Evolutionary conservation across 2,797 vertebrate species (phyloP).

Genomic region (Pampus argenteus): DNA sequence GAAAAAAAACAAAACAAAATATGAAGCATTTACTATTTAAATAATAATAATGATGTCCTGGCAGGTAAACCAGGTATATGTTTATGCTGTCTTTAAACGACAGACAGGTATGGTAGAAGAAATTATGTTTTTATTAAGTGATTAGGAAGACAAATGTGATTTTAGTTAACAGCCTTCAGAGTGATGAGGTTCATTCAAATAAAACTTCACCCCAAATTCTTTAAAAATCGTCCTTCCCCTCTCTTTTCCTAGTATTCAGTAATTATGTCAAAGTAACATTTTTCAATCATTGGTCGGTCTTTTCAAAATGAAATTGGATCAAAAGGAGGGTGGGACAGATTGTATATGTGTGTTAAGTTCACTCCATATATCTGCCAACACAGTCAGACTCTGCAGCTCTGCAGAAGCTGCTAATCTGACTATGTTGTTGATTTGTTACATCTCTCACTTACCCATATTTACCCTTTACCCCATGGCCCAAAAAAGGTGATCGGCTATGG

Average conservation of each 20-base stretch:
- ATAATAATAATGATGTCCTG: not conserved
- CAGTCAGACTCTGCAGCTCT: constrained; percentile 32
- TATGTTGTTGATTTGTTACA: constrained; percentile 20
- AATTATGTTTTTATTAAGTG: not conserved
- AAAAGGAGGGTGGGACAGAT: constrained; percentile 13
- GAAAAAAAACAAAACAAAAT: not conserved
- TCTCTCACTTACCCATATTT: constrained; percentile 20
- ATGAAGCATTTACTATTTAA: not conserved
- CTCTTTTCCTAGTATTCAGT: not conserved
- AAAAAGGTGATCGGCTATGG: constrained; percentile 22
- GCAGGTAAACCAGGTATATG: constrained; percentile 1
- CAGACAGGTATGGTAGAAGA: not conserved
- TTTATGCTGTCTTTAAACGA: not conserved
- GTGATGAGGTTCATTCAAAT: constrained; percentile 60
- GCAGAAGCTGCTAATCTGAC: constrained; percentile 39
- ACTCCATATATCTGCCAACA: constrained; percentile 11
- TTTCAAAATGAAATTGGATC: constrained; percentile 10
- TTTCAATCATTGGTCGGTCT: not conserved
- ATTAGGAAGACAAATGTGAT: not conserved
- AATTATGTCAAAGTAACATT: not conserved
- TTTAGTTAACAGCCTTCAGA: constrained; percentile 11
- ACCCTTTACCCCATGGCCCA: constrained; percentile 17
- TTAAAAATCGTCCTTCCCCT: not conserved
- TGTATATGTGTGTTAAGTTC: constrained; percentile 11
- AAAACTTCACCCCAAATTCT: constrained; percentile 10